Base-by-base conservation (phyloP, 2,797 vertebrate species). In the Psittacula derbiana region DNA sequence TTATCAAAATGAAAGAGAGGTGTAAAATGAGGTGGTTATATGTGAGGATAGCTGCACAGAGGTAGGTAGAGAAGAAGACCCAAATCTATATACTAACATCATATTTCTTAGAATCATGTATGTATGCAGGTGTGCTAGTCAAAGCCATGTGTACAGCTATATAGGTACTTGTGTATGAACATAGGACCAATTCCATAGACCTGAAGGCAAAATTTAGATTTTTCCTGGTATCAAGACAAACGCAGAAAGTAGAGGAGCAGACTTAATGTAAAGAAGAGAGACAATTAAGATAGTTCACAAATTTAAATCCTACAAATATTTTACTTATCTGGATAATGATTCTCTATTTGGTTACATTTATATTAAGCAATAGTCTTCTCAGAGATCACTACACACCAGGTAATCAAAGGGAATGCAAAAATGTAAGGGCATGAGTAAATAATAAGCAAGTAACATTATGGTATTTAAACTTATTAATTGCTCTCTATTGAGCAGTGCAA, bases 251-350 rank as follows among this genome's bases (percentile, higher is more conserved):
- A 84, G 62, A 87, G 21, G 46, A 86, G 36, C 70, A 58, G 85
- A 16, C 7, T 91, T 91, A 91, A 91, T 79, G 80, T 57, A 71
- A 94, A 72, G 50, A 66, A 81, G 25, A 71, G 55, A 82, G 52
- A 70, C 62, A 85, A 91, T 74, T 65, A 85, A 94, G 60, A 53
- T 20, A 64, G 47, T 49, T 83, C 61, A 72, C 38, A 82, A 78
- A 67, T 96, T 86, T 94, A 93, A 96, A 96, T 93, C 67, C 85
- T 83, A 95, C 49, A 91, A 89, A 92, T 92, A 82, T 50, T 69
- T 62, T 75, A 57, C 66, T 96, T 94, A 73, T 86, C 82, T 91
- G 65, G 13, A 50, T 75, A 74, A 60, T 84, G 64, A 53, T 44
- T 85, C 88, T 88, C 86, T 82, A 8, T 43, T 93, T 80, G 23